phyloP scores from a whole-genome alignment of 2,888 invertebrate genomes.

The Malthinus flaveolus region DNA sequence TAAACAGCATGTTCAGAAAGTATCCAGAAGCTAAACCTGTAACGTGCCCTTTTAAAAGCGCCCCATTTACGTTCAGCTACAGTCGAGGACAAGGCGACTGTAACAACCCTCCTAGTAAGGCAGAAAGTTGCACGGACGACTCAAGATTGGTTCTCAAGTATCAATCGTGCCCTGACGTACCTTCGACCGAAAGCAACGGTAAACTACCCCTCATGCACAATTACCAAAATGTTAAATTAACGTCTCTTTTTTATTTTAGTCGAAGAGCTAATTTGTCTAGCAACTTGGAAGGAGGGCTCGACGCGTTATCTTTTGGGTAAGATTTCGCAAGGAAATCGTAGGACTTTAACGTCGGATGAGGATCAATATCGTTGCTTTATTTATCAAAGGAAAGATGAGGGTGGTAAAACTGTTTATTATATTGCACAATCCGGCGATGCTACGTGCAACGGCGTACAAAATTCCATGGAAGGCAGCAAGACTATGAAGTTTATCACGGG shows the following conservation, averaged over 20 bases:
- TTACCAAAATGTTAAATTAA: slow-evolving; percentile 25
- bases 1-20: slow-evolving; percentile 76
- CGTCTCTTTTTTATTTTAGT: slow-evolving; percentile 55
- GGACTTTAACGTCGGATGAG: slow-evolving; percentile 67
- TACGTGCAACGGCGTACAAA: slow-evolving; percentile 75
- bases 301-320: slow-evolving; percentile 75
- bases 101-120: slow-evolving; percentile 72
- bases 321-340: slow-evolving; percentile 66
- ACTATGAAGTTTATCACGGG: slow-evolving; percentile 79
- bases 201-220: slow-evolving; percentile 28
- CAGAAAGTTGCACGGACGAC: slow-evolving; percentile 83
- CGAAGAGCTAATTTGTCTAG: slow-evolving; percentile 80
- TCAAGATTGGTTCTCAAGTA: slow-evolving; percentile 78
- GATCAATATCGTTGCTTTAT: slow-evolving; percentile 84
- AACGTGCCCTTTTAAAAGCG: slow-evolving; percentile 77
- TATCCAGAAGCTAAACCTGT: slow-evolving; percentile 67
- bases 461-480: slow-evolving; percentile 75
- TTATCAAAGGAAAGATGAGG: slow-evolving; percentile 62
- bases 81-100: slow-evolving; percentile 76
- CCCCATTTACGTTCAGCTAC: slow-evolving; percentile 82
- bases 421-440: slow-evolving; percentile 81
- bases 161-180: slow-evolving; percentile 81
- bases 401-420: slow-evolving; percentile 63
- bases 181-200: slow-evolving; percentile 78
- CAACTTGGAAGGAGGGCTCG: slow-evolving; percentile 83